Evolutionary conservation across 2,113 vertebrate species (phyloP).

Genomic region (Isurus oxyrinchus): DNA sequence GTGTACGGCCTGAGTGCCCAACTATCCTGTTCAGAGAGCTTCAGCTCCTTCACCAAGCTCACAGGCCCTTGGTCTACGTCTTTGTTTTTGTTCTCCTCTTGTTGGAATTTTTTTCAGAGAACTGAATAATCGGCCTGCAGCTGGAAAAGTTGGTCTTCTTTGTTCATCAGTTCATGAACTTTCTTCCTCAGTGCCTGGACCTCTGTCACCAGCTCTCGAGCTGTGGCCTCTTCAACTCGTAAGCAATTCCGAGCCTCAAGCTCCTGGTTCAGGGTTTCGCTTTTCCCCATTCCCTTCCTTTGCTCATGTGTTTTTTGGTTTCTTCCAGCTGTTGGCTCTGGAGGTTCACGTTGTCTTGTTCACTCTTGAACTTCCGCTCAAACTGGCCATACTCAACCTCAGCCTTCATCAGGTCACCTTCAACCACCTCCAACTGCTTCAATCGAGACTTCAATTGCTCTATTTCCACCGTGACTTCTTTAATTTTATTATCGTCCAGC

Average conservation of each 20-base stretch:
- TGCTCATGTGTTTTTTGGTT: slow-evolving; percentile 77
- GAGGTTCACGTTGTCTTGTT: slow-evolving; percentile 83
- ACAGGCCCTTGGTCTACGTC: slow-evolving; percentile 73
- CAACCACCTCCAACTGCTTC: slow-evolving; percentile 82
- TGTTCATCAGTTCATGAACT: slow-evolving; percentile 93
- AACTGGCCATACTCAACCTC: slow-evolving; percentile 89
- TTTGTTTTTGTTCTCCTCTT: slow-evolving; percentile 77
- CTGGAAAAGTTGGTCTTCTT: slow-evolving; percentile 90
- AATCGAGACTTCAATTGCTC: slow-evolving; percentile 81
- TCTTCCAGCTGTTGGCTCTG: slow-evolving; percentile 82
- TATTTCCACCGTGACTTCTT: slow-evolving; percentile 76
- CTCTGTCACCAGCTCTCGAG: slow-evolving; percentile 73
- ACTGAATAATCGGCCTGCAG: slow-evolving; percentile 80
- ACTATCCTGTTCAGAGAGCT: slow-evolving; percentile 78
- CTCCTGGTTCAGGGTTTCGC: slow-evolving; percentile 73
- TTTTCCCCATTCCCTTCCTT: slow-evolving; percentile 87
- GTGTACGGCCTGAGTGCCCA: slow-evolving; percentile 75
- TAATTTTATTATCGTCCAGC: slow-evolving; percentile 73
- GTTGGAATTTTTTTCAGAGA: slow-evolving; percentile 76
- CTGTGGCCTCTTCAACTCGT: slow-evolving; percentile 77
- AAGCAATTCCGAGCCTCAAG: slow-evolving; percentile 73
- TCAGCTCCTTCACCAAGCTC: slow-evolving; percentile 73
- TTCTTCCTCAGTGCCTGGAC: slow-evolving; percentile 91
- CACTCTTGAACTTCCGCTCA: slow-evolving; percentile 83
- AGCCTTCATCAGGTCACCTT: slow-evolving; percentile 91